These are phyloP conservation scores for Pseudocheirus occidentalis DNA, from an alignment of 2,797 vertebrate genomes.

Conservation along the genomic window DNA sequence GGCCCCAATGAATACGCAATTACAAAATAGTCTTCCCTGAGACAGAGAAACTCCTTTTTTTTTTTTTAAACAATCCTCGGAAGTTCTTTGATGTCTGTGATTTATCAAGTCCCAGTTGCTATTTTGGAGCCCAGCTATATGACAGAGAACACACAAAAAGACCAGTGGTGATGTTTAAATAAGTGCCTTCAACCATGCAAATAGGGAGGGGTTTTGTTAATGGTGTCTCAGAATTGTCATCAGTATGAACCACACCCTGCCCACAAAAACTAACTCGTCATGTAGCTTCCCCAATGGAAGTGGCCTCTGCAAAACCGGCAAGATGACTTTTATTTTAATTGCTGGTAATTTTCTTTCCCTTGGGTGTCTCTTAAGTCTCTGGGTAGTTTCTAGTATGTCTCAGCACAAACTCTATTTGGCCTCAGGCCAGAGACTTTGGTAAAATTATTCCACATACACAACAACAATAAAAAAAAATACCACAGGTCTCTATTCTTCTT, in stretches of 20 bases:
- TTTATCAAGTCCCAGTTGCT: constrained; percentile 19
- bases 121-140: constrained; percentile 5
- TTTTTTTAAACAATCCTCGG: background rate
- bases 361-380: background rate
- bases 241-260: background rate
- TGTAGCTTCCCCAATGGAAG: background rate
- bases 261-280: background rate
- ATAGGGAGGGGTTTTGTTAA: constrained; percentile 1
- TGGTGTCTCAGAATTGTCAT: constrained; percentile 6
- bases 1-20: constrained; percentile 13
- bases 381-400: background rate
- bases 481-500: background rate
- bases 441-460: background rate
- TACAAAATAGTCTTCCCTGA: background rate
- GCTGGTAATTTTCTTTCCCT: background rate
- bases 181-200: constrained; percentile 19
- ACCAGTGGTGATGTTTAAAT: background rate
- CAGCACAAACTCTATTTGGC: constrained; percentile 6
- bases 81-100: background rate
- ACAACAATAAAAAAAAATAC: background rate
- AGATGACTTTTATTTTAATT: constrained; percentile 29
- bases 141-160: background rate
- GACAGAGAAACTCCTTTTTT: background rate
- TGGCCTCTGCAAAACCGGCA: background rate
- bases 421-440: background rate